Evolutionary conservation across 92 coral and sea anemone genomes (phyloP).

Genomic region (Pocillopora grandis): DNA sequence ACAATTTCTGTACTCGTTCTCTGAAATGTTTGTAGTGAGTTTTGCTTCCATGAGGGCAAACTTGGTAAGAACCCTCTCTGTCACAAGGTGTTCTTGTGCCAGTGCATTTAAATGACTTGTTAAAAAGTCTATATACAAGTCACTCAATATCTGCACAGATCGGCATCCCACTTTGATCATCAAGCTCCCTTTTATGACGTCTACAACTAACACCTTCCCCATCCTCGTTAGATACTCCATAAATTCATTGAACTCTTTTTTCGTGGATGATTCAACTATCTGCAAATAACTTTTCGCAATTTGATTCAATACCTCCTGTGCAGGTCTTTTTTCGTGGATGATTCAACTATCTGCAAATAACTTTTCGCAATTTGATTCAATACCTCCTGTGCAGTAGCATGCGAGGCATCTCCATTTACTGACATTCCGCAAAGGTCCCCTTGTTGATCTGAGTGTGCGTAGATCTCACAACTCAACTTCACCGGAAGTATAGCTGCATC

Average conservation of each 20-base stretch:
- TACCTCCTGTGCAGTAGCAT: too few species aligned
- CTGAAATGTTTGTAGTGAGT: background rate
- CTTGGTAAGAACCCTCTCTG: background rate
- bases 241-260: background rate
- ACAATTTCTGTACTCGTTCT: slow-evolving; percentile 1
- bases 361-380: too few species aligned
- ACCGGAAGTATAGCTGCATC: too few species aligned
- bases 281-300: too few species aligned
- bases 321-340: too few species aligned
- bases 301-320: too few species aligned
- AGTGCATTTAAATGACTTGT: background rate
- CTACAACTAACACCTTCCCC: background rate
- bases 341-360: too few species aligned
- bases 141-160: background rate
- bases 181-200: background rate
- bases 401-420: too few species aligned
- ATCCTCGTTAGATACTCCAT: background rate
- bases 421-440: too few species aligned
- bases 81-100: background rate
- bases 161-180: slow-evolving; percentile 1
- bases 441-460: too few species aligned
- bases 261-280: too few species aligned
- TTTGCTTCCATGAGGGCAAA: background rate
- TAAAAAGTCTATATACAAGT: background rate
- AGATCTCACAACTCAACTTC: too few species aligned